A percentile compares a stretch with the other conserved stretches of the same genome.
Conservation (phyloP, 1,140 invertebrate species). For the Trichonephila clavata region DNA sequence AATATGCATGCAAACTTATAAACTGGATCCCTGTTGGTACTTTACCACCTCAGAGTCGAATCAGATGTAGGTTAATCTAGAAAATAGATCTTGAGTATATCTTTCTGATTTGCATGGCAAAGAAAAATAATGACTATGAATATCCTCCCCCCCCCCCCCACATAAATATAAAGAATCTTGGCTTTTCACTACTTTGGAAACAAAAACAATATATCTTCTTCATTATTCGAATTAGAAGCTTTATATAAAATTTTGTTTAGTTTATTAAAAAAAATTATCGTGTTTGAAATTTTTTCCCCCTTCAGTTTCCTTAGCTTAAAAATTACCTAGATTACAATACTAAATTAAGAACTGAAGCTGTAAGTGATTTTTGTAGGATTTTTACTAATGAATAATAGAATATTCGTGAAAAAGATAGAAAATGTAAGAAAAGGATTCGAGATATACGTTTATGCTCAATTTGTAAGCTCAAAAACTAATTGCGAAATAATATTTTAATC, state of each 20-base stretch:
- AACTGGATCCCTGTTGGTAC: too few species aligned
- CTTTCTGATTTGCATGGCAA: too few species aligned
- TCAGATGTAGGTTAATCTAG: too few species aligned
- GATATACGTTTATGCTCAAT: background rate
- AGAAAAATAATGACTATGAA: too few species aligned
- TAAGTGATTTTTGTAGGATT: slow-evolving; percentile 25
- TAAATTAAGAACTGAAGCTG: background rate
- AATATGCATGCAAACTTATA: too few species aligned
- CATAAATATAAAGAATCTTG: background rate
- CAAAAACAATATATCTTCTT: background rate
- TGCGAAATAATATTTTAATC: slow-evolving; percentile 18
- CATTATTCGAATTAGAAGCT: slow-evolving; percentile 20
- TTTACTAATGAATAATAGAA: slow-evolving; percentile 36
- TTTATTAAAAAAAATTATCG: background rate
- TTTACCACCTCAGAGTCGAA: too few species aligned
- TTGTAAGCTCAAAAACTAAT: background rate
- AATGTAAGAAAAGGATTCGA: slow-evolving; percentile 4
- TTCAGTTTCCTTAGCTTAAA: slow-evolving; percentile 26
- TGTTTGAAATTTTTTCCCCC: slow-evolving; percentile 7
- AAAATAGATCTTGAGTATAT: too few species aligned
- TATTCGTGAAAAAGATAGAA: slow-evolving; percentile 56
- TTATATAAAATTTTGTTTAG: slow-evolving; percentile 16
- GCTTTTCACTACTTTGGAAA: background rate
- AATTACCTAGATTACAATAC: slow-evolving; percentile 14
- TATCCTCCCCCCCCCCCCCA: too few species aligned